Evolutionary conservation across 2,888 invertebrate species (phyloP).

Genomic region (Amblyjoppa proteus): DNA sequence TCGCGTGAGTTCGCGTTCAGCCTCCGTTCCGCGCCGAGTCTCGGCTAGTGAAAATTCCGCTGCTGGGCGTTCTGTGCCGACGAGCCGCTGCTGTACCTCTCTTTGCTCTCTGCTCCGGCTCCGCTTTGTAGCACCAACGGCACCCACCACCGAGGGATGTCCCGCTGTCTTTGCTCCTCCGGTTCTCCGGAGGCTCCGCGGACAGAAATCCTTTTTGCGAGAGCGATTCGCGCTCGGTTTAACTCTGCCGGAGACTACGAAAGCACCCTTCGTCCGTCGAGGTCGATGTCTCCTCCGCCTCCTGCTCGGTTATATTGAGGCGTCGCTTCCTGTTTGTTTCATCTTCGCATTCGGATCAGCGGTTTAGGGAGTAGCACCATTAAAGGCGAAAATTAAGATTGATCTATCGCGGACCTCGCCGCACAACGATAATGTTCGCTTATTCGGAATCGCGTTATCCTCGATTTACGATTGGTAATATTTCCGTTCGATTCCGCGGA

Average conservation of each 20-base stretch:
- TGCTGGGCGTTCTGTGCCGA: slow-evolving; percentile 30
- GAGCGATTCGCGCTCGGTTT: slow-evolving; percentile 51
- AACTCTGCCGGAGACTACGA: slow-evolving; percentile 57
- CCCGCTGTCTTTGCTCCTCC: slow-evolving; percentile 25
- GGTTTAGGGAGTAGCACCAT: slow-evolving; percentile 4
- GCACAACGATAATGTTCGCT: slow-evolving; percentile 7
- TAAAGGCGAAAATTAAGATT: slow-evolving; percentile 27
- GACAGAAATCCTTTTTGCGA: slow-evolving; percentile 48
- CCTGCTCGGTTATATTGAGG: slow-evolving; percentile 23
- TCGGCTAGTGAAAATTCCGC: slow-evolving; percentile 34
- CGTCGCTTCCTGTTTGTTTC: slow-evolving; percentile 61
- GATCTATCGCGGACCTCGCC: neutral
- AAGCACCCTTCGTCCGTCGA: slow-evolving; percentile 24
- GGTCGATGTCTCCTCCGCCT: slow-evolving; percentile 37
- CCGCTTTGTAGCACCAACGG: slow-evolving; percentile 47
- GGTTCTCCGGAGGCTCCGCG: slow-evolving; percentile 15
- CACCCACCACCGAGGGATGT: slow-evolving; percentile 41
- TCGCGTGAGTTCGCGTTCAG: slow-evolving; percentile 55
- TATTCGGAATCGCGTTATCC: slow-evolving; percentile 53
- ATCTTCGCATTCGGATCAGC: slow-evolving; percentile 50
- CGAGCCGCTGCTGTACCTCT: slow-evolving; percentile 36
- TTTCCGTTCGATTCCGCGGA: slow-evolving; percentile 49
- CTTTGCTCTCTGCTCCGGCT: slow-evolving; percentile 32
- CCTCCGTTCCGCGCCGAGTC: slow-evolving; percentile 35
- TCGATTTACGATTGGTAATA: slow-evolving; percentile 68